Evolutionary conservation across 2,797 vertebrate genomes (phyloP), one percentile per base, ranked within the genome.

Genomic region (Pseudopleuronectes americanus): DNA sequence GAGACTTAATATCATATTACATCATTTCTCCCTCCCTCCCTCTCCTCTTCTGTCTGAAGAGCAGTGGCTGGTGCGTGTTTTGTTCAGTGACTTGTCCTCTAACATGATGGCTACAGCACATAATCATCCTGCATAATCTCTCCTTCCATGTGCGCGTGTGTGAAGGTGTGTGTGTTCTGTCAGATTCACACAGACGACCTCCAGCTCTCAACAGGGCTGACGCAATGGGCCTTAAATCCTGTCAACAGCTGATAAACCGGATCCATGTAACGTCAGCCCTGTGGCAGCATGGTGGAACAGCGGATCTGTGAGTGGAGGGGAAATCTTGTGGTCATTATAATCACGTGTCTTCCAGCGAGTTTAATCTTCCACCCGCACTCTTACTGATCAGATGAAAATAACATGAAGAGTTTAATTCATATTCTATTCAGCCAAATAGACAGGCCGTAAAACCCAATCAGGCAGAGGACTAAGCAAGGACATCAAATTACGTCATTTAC

Each of bases 161-260:
- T 3, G 43, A 4, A 4, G 6, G 43, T 45, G 43, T 19, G 43
- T 45, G 43, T 45, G 43, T 19, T 48, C 2, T 8, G 75, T 62
- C 72, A 76, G 51, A 66, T 3, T 66, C n/a, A 58, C 65, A 77
- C 6, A 53, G 41, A 57, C 57, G 66, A 58, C 52, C 24, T 28
- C 1, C 47, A 68, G 56, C 56, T 64, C 26, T 74, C 47, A 17
- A 28, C 38, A 31, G 26, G 51, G 56, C 14, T 38, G 59, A 54
- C 54, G 33, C 51, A 45, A 68, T 9, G 58, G 76, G 16, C 16
- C 57, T 33, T 2, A 84, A 87, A 88, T 86, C 81, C 77, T 61
- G 77, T 74, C 79, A 63, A 41, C 47, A 74, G 74, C 64, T 45
- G 77, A 57, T 49, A 56, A 64, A 60, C 48, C 70, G 56, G 23